Evolutionary conservation across 2,113 vertebrate species (phyloP).

Genomic region (Archocentrus centrarchus): DNA sequence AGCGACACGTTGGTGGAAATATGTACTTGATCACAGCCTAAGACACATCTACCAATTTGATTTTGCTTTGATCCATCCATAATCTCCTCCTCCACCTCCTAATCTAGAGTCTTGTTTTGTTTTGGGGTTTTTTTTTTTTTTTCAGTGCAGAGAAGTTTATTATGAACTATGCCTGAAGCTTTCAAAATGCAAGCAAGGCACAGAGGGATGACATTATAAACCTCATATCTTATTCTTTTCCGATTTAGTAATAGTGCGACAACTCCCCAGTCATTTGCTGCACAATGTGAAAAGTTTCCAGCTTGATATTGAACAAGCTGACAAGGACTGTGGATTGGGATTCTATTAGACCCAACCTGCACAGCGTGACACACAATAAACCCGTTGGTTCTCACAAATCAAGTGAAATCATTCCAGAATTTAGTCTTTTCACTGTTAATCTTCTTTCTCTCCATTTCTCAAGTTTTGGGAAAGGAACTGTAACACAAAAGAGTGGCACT

Average conservation of each 20-base stretch:
- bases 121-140: not conserved
- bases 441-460: not conserved
- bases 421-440: not conserved
- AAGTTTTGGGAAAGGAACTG: not conserved
- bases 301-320: not conserved
- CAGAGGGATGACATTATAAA: not conserved
- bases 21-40: not conserved
- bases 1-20: not conserved
- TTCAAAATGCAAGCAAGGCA: not conserved
- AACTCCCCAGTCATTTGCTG: not conserved
- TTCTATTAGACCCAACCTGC: not conserved
- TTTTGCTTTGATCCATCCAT: slow-evolving; percentile 4
- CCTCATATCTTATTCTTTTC: not conserved
- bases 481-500: not conserved
- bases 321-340: not conserved
- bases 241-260: not conserved
- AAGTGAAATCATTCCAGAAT: not conserved
- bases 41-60: not conserved
- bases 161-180: slow-evolving; percentile 12
- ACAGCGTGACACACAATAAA: not conserved
- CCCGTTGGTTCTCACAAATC: not conserved
- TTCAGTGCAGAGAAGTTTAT: not conserved
- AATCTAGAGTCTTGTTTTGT: not conserved
- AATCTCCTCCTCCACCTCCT: slow-evolving; percentile 1
- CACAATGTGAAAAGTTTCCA: slow-evolving; percentile 4